Evolutionary conservation across 1,140 invertebrate genomes (phyloP).

Genomic region (Lasaia peninsularis): DNA sequence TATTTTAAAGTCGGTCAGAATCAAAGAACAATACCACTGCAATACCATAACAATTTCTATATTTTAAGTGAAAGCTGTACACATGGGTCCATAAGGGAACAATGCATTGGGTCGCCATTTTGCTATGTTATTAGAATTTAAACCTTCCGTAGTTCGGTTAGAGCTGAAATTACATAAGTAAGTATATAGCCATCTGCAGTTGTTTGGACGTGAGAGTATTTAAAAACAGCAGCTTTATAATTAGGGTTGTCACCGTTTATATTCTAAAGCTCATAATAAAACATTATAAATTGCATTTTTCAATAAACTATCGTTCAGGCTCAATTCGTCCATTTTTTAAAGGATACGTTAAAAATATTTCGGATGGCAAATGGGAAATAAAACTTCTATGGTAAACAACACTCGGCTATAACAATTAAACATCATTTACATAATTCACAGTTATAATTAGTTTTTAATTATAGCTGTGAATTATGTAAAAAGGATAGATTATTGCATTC

Average conservation of each 20-base stretch:
- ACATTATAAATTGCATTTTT: no score
- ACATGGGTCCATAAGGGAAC: constrained; percentile 27
- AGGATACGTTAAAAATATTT: no score
- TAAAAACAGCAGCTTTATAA: constrained; percentile 22
- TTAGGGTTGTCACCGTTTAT: background rate
- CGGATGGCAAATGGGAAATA: no score
- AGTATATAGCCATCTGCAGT: constrained; percentile 7
- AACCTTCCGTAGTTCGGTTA: background rate
- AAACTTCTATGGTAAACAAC: no score
- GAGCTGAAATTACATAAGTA: background rate
- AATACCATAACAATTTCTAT: constrained; percentile 9
- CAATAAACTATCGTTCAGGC: no score
- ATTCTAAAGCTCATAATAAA: background rate
- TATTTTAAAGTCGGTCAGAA: background rate
- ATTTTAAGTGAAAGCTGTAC: constrained; percentile 11
- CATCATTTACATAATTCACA: no score
- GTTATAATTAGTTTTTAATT: no score
- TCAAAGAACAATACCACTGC: constrained; percentile 1
- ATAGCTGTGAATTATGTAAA: no score
- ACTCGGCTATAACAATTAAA: no score
- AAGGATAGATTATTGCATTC: no score
- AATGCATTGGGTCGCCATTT: constrained; percentile 21
- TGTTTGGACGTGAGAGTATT: constrained; percentile 30
- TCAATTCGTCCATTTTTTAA: no score
- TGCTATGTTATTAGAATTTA: background rate